Evolutionary conservation across 2,113 vertebrate species (phyloP).

Genomic region (Dolichotis patagonum): DNA sequence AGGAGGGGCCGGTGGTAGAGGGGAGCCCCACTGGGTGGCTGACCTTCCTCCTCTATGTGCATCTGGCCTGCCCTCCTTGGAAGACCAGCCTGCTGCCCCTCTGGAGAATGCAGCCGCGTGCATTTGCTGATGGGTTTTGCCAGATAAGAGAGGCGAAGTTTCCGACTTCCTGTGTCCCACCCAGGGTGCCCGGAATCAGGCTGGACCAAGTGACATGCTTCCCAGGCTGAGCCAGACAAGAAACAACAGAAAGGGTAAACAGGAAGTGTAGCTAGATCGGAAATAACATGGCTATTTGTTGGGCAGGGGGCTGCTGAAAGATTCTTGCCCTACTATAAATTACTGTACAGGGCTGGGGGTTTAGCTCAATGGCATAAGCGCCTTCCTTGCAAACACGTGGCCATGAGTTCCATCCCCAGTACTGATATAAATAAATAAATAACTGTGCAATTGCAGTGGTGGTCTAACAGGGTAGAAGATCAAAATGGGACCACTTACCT

Average conservation of each 20-base stretch:
- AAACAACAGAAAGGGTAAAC: neutral
- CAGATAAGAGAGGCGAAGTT: neutral
- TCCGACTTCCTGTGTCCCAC: neutral
- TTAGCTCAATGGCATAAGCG: too few species aligned
- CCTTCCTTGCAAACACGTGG: too few species aligned
- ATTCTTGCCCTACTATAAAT: too few species aligned
- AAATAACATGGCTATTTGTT: neutral
- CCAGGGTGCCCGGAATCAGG: neutral
- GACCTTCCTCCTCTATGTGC: neutral
- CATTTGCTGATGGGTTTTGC: neutral
- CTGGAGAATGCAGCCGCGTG: neutral
- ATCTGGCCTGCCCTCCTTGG: neutral
- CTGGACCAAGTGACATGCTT: neutral
- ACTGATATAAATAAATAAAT: too few species aligned
- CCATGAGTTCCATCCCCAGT: too few species aligned
- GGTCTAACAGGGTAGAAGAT: too few species aligned
- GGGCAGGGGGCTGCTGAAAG: neutral
- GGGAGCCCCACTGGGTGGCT: neutral
- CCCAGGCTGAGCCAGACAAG: neutral
- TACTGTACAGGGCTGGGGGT: too few species aligned
- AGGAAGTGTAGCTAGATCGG: neutral
- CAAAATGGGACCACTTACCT: too few species aligned
- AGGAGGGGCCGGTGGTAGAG: neutral
- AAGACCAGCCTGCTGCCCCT: neutral
- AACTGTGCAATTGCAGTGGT: too few species aligned